Conservation (phyloP, 2,797 vertebrate genomes). For the Columba guinea region DNA sequence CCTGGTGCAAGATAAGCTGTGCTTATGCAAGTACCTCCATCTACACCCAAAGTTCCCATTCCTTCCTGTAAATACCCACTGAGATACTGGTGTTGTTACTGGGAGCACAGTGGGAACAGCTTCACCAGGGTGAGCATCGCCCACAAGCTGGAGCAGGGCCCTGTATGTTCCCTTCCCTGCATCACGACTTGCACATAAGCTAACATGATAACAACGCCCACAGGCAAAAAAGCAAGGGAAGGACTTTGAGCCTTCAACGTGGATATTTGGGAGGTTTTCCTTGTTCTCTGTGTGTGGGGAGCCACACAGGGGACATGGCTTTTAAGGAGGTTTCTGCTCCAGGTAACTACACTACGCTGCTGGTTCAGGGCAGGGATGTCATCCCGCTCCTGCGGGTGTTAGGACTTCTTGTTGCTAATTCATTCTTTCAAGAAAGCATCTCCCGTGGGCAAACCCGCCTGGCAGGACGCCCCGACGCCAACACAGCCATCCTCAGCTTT, state of each 20-base stretch:
- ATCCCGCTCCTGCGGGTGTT: not conserved
- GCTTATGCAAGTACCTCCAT: not conserved
- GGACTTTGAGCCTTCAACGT: not conserved
- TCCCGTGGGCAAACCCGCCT: constrained; percentile 11
- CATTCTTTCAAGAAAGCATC: not conserved
- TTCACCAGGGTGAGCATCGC: not conserved
- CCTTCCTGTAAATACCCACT: not conserved
- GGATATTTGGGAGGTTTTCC: not conserved
- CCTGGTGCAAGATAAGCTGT: not conserved
- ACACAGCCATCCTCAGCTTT: not conserved
- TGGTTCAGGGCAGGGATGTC: not conserved
- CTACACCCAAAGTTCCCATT: not conserved
- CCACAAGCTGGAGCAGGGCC: not conserved
- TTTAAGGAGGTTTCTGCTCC: constrained; percentile 7
- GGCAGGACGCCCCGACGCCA: not conserved
- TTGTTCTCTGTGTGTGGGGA: not conserved
- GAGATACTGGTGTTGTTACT: not conserved
- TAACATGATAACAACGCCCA: not conserved
- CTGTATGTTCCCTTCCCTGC: not conserved
- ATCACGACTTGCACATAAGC: not conserved
- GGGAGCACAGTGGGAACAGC: not conserved
- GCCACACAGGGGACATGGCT: not conserved
- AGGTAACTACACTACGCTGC: not conserved
- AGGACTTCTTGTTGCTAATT: not conserved
- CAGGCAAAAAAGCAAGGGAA: not conserved